Evolutionary conservation across 2,113 vertebrate species (phyloP), one percentile per base, ranked within the genome.

Genomic region (Myodes glareolus): DNA sequence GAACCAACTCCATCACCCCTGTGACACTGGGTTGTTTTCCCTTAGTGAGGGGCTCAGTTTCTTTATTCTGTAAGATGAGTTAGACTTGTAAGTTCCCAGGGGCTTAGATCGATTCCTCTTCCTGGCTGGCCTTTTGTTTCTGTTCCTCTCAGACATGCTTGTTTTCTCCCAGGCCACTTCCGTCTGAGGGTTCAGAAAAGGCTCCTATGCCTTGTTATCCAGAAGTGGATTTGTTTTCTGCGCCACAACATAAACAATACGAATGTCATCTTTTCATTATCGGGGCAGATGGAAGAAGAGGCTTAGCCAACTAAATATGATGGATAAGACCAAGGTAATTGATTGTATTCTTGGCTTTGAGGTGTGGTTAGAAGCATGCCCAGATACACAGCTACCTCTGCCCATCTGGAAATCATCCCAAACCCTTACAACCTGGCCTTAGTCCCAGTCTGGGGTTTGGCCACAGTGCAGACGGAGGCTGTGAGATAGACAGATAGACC

Each of bases 341-440:
- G 65, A 97, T 92, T 70, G 76, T 50, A 63, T 55, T 63, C 82
- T 78, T 90, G 90, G 94, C 92, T 92, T 93, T 72, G 76, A 93
- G 90, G 95, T 86, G 90, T 0, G 3, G 94, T 82, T 92, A 73
- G 88, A 95, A 84, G 80, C 58, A 77, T 4, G 27, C 52, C 72
- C 80, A 91, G 93, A 93, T 39, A 91, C 3, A 88, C 45, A 70
- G 25, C 84, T 47, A 90, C 29, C 65, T 93, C 90, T 94, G 76
- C 90, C 87, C 93, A 86, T 89, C 76, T 98, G 94, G 95, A 96
- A 97, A 72, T n/a, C 39, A 50, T 90, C 88, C 95, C 92, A 94
- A 88, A 84, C 90, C 90, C 88, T 96, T 96, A 90, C 29, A 63
- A 36, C 47, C 80, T 97, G 96, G 98, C 92, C 90, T 65, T 23